Evolutionary conservation across 2,113 vertebrate species (phyloP).

Genomic region (Phocoena sinus): DNA sequence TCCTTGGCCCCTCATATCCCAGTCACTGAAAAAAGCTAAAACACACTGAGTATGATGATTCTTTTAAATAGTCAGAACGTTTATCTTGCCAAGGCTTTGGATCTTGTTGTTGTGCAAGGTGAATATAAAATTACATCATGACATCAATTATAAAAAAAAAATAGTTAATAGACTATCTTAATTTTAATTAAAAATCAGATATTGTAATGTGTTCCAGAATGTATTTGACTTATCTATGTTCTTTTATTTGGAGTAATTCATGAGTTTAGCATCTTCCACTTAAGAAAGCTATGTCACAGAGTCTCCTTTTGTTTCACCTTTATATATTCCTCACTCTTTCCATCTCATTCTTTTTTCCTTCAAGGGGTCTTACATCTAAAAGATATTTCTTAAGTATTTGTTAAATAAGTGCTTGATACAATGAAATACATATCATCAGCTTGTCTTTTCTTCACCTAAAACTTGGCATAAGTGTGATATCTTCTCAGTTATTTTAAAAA

Average conservation of each 20-base stretch:
- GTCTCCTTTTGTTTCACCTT: background rate
- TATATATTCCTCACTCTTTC: background rate
- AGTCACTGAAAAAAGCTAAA: conserved; percentile 18
- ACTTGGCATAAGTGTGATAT: background rate
- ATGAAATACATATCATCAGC: background rate
- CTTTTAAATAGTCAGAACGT: background rate
- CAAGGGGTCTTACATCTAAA: background rate
- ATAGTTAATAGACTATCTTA: background rate
- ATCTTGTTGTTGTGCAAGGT: background rate
- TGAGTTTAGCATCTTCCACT: background rate
- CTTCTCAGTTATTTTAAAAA: background rate
- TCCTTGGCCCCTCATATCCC: background rate
- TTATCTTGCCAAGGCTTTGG: background rate
- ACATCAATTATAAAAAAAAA: background rate
- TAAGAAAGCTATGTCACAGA: background rate
- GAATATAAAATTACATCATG: background rate
- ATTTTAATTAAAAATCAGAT: background rate
- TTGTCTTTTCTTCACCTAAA: background rate
- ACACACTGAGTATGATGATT: background rate
- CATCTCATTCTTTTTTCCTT: background rate
- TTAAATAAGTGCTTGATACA: background rate
- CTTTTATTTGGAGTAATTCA: background rate
- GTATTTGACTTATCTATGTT: background rate
- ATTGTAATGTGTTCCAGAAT: background rate
- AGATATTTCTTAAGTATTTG: background rate